Evolutionary conservation across 2,797 vertebrate species (phyloP).

Genomic region (Coreius guichenoti): DNA sequence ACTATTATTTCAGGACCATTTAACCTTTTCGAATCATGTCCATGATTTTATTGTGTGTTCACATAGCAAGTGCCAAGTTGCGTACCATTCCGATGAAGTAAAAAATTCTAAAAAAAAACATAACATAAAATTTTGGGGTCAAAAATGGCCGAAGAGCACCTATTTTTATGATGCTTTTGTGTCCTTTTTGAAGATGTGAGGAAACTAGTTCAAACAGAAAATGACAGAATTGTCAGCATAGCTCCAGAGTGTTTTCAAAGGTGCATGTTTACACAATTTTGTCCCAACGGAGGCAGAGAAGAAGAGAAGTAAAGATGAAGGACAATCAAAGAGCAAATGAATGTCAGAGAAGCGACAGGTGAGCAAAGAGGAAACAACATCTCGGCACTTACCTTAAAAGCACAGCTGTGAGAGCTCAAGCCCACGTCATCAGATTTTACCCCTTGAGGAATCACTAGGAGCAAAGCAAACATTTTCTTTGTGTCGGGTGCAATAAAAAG

Average conservation of each 20-base stretch:
- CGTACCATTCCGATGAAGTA: too few species aligned
- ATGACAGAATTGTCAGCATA: background rate
- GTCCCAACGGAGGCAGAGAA: background rate
- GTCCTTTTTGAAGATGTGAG: background rate
- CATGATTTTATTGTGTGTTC: too few species aligned
- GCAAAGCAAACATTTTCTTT: conserved; percentile 17
- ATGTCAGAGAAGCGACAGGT: background rate
- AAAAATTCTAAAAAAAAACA: too few species aligned
- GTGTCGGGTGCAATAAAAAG: conserved; percentile 11
- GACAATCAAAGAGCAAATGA: background rate
- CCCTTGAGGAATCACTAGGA: conserved; percentile 1
- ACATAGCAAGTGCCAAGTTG: too few species aligned
- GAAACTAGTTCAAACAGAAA: background rate
- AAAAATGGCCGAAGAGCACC: too few species aligned
- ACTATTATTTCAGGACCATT: too few species aligned
- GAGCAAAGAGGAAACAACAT: conserved; percentile 8
- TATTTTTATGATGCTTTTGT: background rate
- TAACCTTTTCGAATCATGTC: too few species aligned
- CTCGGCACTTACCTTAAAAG: conserved; percentile 16
- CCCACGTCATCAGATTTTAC: conserved; percentile 15
- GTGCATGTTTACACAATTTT: background rate
- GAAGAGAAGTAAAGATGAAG: conserved; percentile 13
- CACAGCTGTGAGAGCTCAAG: background rate
- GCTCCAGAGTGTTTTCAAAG: conserved; percentile 3
- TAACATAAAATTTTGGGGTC: too few species aligned